Base-by-base conservation (phyloP, 1,140 invertebrate genomes). In the Brachystomella parvula region DNA sequence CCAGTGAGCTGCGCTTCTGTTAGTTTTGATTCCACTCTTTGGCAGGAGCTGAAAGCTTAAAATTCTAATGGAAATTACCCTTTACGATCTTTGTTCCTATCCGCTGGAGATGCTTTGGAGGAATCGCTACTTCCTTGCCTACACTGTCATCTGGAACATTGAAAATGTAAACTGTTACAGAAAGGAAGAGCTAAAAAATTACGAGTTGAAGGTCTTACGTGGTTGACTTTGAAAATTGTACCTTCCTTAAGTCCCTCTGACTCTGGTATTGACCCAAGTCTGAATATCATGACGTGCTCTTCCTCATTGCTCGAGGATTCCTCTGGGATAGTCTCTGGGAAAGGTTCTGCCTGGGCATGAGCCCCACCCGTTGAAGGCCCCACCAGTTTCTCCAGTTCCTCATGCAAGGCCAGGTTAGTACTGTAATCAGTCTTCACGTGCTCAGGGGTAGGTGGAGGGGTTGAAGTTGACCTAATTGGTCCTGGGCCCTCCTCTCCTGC, bases 281-380 rank as follows among this genome's bases (percentile, higher is more conserved):
- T 81, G 73, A 89, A 89, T 75, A 89, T 89, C 31, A 90, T 90
- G 73, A 93, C 89, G 76, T 92, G 89, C 77, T 94, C 90, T 76
- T 93, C 91, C 78, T 92, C 90, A 53, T 89, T 88, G 72, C 90
- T 92, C 1, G 69, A 71, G 75, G 88, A 91, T 77, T 94, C 91
- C 79, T 94, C 90, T 0, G 90, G 90, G 71, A 93, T 93, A 0
- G 90, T 93, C 82, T 94, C 90, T 0, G 90, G 90, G 76, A 92
- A 92, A 49, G 86, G 86, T 2, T 87, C 24, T 9, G 21, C 3
- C 24, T 53, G 49, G 6, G 6, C 6, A 17, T 9, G 49, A 67
- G 62, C 35, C 30, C 47, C 63, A 33, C 30, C n/a, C 19, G 26
- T 24, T 35, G 66, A 47, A 44, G 69, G 71, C 32, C 62, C 24